Percentiles rank a stretch among this genome's conserved stretches.
Conservation (phyloP, 2,888 invertebrate species). For the Xestoiulus laeticollis region DNA sequence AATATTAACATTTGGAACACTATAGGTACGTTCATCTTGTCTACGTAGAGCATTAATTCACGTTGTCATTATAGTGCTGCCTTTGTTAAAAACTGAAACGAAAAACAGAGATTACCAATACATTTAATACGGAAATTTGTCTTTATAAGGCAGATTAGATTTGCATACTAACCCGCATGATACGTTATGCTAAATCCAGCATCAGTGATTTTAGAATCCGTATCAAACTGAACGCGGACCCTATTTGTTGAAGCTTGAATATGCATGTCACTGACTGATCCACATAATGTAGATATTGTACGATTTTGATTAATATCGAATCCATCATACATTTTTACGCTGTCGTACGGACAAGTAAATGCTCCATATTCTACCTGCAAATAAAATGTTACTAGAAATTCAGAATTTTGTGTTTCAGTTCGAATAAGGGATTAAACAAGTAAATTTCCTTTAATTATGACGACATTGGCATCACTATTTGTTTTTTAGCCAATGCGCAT, state of each 20-base stretch:
- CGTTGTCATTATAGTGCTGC: too few relatives aligned
- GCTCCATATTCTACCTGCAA: neutral
- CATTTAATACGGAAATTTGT: too few relatives aligned
- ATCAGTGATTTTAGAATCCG: neutral
- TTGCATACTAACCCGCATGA: neutral
- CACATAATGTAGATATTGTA: neutral
- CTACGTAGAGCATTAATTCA: too few relatives aligned
- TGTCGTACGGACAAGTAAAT: neutral
- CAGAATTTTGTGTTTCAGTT: neutral
- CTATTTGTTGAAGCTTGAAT: neutral
- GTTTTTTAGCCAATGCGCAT: too few relatives aligned
- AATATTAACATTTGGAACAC: too few relatives aligned
- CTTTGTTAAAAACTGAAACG: too few relatives aligned
- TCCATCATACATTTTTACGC: neutral
- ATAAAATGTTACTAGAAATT: neutral
- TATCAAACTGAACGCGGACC: neutral
- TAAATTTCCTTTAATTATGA: too few relatives aligned
- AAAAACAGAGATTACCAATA: too few relatives aligned
- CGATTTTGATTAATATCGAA: neutral
- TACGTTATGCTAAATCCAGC: constrained; percentile 10
- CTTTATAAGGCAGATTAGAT: too few relatives aligned
- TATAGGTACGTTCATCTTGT: too few relatives aligned
- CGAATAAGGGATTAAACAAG: neutral
- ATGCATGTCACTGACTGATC: neutral
- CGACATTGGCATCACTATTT: too few relatives aligned